Percentiles rank a stretch among this genome's conserved stretches.
phyloP scores from a whole-genome alignment of 2,888 invertebrate genomes.

The Thymelicus lineola region DNA sequence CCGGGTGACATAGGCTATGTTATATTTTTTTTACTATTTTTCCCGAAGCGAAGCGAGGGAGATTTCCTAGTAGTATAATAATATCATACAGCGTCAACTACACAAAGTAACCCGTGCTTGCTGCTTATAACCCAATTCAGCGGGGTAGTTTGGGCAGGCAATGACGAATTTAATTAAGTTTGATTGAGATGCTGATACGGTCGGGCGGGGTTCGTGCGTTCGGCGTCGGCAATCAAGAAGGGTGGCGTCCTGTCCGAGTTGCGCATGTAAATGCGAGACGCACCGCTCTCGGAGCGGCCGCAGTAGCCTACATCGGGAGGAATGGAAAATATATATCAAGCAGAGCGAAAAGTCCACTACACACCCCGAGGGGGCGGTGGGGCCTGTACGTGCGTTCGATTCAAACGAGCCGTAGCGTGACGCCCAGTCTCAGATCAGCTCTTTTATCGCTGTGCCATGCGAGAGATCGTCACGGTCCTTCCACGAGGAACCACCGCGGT shows the following conservation, averaged over 20 bases:
- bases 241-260: conserved; percentile 60
- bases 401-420: conserved; percentile 77
- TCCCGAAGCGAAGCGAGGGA: too few relatives aligned
- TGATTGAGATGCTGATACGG: conserved; percentile 60
- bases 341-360: conserved; percentile 84
- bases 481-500: background rate
- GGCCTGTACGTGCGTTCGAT: conserved; percentile 82
- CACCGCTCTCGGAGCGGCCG: conserved; percentile 64
- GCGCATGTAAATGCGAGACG: conserved; percentile 74
- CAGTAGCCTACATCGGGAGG: conserved; percentile 77
- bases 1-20: too few relatives aligned
- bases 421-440: conserved; percentile 57
- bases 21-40: too few relatives aligned
- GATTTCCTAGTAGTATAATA: too few relatives aligned
- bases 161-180: conserved; percentile 66
- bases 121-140: conserved; percentile 3
- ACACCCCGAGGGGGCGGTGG: conserved; percentile 68
- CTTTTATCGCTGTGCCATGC: conserved; percentile 56
- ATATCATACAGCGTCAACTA: background rate
- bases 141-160: conserved; percentile 38
- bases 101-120: conserved; percentile 1
- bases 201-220: conserved; percentile 43
- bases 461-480: conserved; percentile 35
- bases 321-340: conserved; percentile 84
- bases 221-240: conserved; percentile 48